These are phyloP conservation scores for Phalacrocorax carbo DNA, from an alignment of 2,113 vertebrate genomes.

Conservation along the genomic window DNA sequence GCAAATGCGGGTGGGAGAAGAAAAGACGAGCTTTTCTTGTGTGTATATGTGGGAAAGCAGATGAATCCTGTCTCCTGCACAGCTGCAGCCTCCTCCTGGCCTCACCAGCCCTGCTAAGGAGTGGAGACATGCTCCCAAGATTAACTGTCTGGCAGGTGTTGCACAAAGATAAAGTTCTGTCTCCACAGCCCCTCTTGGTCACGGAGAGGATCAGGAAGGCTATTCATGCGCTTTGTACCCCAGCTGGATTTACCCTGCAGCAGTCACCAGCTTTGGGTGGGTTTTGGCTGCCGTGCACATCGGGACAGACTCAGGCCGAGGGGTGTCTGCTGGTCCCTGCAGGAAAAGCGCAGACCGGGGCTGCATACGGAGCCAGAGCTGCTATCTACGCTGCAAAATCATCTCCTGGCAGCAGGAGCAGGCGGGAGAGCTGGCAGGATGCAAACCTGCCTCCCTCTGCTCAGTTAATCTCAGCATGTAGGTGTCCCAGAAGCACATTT, in stretches of 20 bases:
- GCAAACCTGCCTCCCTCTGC: neutral
- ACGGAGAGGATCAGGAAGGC: neutral
- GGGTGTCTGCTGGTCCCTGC: neutral
- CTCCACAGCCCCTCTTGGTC: rapidly evolving
- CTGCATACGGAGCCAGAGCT: neutral
- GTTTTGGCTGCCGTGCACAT: neutral
- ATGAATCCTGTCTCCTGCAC: neutral
- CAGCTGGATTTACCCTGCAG: neutral
- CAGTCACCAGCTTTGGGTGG: rapidly evolving
- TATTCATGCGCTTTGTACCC: rapidly evolving
- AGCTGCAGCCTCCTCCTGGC: neutral
- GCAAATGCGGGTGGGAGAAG: neutral
- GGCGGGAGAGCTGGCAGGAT: neutral
- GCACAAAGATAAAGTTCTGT: neutral
- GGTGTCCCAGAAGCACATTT: neutral
- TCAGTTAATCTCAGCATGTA: rapidly evolving
- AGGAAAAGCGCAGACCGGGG: rapidly evolving
- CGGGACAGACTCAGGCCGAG: rapidly evolving
- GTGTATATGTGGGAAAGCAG: neutral
- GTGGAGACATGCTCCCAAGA: neutral
- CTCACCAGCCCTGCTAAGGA: neutral
- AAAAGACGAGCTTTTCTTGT: neutral
- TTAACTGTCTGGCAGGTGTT: neutral
- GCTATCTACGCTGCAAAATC: neutral
- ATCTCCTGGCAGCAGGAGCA: neutral